Base-by-base conservation (phyloP, 2,113 vertebrate genomes). In the Hyaena hyaena region DNA sequence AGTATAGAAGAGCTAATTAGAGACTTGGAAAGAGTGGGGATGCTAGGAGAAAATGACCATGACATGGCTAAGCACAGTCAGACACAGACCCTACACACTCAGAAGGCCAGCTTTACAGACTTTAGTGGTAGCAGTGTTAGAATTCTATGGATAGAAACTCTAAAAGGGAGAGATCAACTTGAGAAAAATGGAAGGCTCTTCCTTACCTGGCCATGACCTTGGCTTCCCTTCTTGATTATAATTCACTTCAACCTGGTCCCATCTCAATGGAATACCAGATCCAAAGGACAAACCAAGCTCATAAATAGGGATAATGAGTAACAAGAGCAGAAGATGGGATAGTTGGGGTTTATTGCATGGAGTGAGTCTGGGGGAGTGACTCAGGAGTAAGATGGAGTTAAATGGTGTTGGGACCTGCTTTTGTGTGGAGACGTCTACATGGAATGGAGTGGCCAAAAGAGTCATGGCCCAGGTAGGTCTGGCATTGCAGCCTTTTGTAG, bases 211-310 rank as follows among this genome's bases (percentile, higher is more conserved):
- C 35, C 43, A 15, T 90, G 84, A 95, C 55, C 48, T 94, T 93
- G 88, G 39, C 10, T n/a, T 19, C 76, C 28, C 45, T 63, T 76
- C 12, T 81, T 71, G 84, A 76, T 88, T 74, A 63, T 28, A 55
- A 3, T 90, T 88, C 77, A 85, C 35, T 90, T 92, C 61, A 53
- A 21, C 58, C 28, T 53, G 58, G 71, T 94, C 61, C 50, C 88
- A 58, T 97, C 88, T 97, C n/a, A 2, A 39, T 73, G 39, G 43
- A 74, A 33, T n/a, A 81, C 48, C 71, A 93, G 43, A 43, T 61
- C 19, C 58, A 88, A 81, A 97, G 76, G 61, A 81, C 77, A 95
- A 80, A 85, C 33, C 35, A 68, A 79, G 73, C 89, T 96, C 88
- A 53, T 74, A 88, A 96, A 69, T 0, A 89, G 28, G 50, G 55